Evolutionary conservation across 2,113 vertebrate genomes (phyloP).

Genomic region (Seriola aureovittata): DNA sequence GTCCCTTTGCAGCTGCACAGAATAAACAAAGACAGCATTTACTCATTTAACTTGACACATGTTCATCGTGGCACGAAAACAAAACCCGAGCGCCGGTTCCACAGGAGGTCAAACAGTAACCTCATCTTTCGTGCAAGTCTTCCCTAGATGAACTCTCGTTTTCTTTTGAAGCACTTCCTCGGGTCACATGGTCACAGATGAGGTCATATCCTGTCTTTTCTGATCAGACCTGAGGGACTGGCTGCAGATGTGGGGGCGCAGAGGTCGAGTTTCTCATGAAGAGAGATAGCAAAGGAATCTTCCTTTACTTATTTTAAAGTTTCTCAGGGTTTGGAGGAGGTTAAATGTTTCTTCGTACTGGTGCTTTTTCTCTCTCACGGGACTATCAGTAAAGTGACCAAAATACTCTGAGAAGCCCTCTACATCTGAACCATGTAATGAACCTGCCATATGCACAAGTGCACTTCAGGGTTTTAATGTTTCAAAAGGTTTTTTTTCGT

Average conservation of each 20-base stretch:
- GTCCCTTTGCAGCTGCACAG: constrained; percentile 38
- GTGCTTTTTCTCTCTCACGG: constrained; percentile 62
- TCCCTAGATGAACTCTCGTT: constrained; percentile 64
- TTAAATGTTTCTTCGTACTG: constrained; percentile 62
- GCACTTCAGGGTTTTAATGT: not conserved
- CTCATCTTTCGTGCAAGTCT: constrained; percentile 64
- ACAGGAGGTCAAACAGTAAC: constrained; percentile 49
- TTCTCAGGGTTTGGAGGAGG: constrained; percentile 76
- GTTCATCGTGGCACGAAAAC: constrained; percentile 56
- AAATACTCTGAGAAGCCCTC: constrained; percentile 51
- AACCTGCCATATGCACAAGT: constrained; percentile 63
- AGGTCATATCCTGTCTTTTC: constrained; percentile 85
- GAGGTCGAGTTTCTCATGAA: constrained; percentile 68
- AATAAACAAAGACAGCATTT: constrained; percentile 58
- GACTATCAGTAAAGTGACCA: constrained; percentile 67
- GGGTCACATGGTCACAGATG: constrained; percentile 77
- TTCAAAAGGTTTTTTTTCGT: not conserved
- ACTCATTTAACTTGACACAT: constrained; percentile 48
- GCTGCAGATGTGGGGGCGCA: constrained; percentile 72
- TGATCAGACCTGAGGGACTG: constrained; percentile 81
- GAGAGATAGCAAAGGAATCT: constrained; percentile 60
- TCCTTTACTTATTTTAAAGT: constrained; percentile 40
- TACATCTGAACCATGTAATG: constrained; percentile 64
- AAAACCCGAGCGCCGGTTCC: constrained; percentile 45
- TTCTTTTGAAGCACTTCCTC: constrained; percentile 81